Evolutionary conservation across 2,113 vertebrate genomes (phyloP).

Genomic region (Rhea pennata): DNA sequence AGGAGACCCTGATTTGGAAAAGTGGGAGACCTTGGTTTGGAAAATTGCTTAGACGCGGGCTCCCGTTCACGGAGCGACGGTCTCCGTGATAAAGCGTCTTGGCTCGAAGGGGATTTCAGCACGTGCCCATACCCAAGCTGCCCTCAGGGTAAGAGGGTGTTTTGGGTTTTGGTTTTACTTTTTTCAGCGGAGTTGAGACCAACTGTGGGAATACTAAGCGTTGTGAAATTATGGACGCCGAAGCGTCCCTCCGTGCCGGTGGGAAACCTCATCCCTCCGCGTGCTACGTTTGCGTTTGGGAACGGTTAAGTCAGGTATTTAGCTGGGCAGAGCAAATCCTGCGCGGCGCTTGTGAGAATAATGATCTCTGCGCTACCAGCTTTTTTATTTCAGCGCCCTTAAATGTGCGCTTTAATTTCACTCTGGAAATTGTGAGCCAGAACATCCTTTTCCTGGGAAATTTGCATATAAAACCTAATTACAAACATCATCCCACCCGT

Average conservation of each 20-base stretch:
- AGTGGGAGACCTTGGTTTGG: neutral
- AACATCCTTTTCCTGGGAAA: conserved; percentile 45
- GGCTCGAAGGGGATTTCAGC: neutral
- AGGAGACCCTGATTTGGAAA: neutral
- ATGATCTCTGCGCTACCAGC: conserved; percentile 24
- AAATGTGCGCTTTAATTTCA: neutral
- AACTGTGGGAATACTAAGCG: neutral
- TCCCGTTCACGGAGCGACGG: neutral
- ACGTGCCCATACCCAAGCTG: neutral
- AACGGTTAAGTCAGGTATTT: neutral
- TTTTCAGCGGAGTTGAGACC: neutral
- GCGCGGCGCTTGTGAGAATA: conserved; percentile 7
- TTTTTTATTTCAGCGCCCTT: conserved; percentile 17
- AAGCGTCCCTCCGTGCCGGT: neutral
- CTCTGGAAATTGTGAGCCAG: conserved; percentile 52
- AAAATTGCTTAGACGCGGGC: neutral
- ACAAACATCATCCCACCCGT: conserved; percentile 51
- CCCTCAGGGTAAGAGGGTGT: neutral
- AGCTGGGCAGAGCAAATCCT: neutral
- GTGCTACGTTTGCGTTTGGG: neutral
- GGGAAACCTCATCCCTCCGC: neutral
- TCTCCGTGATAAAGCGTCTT: neutral
- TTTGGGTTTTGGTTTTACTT: neutral
- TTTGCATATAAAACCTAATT: conserved; percentile 53
- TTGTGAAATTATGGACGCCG: neutral